Conservation (phyloP, 2,888 invertebrate species). For the Eubasilissa splendida region DNA sequence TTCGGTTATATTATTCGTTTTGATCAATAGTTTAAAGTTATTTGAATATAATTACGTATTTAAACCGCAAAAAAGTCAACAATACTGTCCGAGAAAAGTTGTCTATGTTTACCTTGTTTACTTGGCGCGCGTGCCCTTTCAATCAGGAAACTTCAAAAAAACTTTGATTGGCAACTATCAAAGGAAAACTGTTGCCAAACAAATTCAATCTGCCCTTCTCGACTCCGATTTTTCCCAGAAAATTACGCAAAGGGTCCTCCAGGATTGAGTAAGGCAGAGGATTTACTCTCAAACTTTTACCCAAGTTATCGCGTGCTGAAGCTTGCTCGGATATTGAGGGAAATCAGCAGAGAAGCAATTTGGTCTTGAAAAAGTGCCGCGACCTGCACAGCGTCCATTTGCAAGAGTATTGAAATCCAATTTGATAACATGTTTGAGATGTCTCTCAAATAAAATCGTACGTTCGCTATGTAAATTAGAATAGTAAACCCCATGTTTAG, state of each 20-base stretch:
- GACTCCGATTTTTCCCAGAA: constrained; percentile 35
- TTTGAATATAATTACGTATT: constrained; percentile 4
- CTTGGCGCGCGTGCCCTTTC: constrained; percentile 31
- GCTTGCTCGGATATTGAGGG: constrained; percentile 25
- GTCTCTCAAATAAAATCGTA: too few relatives aligned
- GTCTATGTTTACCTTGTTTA: constrained; percentile 15
- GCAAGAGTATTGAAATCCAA: too few relatives aligned
- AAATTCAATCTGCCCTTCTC: constrained; percentile 49
- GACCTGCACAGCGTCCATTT: too few relatives aligned
- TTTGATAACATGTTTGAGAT: too few relatives aligned
- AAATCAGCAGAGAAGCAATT: constrained; percentile 3
- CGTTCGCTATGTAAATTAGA: too few relatives aligned
- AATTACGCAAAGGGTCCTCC: constrained; percentile 42
- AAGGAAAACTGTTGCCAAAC: constrained; percentile 48
- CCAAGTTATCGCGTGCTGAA: constrained; percentile 45
- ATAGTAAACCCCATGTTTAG: too few relatives aligned
- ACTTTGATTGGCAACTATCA: constrained; percentile 53
- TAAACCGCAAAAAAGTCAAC: background rate
- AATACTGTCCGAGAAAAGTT: background rate
- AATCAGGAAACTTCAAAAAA: constrained; percentile 43
- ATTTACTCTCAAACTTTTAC: constrained; percentile 24
- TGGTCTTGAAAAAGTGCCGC: background rate
- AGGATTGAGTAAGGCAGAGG: constrained; percentile 18
- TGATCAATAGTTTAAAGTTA: background rate
- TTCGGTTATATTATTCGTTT: too few relatives aligned